Evolutionary conservation across 1,140 invertebrate species (phyloP), one percentile per base, ranked within the genome.

Genomic region (Atta cephalotes): DNA sequence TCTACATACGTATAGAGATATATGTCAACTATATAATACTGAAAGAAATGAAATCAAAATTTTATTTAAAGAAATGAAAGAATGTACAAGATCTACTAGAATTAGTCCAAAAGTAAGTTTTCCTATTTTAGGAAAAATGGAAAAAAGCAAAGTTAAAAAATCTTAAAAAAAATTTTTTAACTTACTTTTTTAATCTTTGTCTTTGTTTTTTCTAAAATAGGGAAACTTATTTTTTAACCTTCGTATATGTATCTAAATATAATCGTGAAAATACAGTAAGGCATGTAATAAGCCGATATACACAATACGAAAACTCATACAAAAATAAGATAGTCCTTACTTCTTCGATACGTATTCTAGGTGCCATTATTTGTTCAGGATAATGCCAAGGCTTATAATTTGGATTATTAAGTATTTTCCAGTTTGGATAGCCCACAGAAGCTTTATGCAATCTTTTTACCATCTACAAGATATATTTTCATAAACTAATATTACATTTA

Each of bases 301-400:
- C 3, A 39, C 18, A 66, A n/a, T 6, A 63, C 5, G 1, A 68
- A 45, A 68, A 45, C 10, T 14, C 21, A 7, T 81, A 56, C 14
- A 66, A 66, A 84, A 88, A 82, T 71, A 65, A 21, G 9, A 39
- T n/a, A 78, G 53, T 95, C 39, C 96, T 96, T 95, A 97, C 97
- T 92, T 97, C 97, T 91, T 95, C 95, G 21, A 97, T 91, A 86
- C 94, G 95, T 91, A 98, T 97, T 92, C 97, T 95, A n/a, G 97
- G 96, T 1, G 96, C 95, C 77, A 96, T 94, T 84, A 97, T 98
- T 94, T 98, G 98, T 92, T 98, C 98, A 0, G 98, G 98, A 94
- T 96, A 97, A 79, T 98, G 96, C 98, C 98, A 98, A 2, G 98
- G 98, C 94, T 98, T 98, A 87, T 96, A 96, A 92, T 97, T 95